Conservation (phyloP, 1,140 invertebrate species). For the Drosophila auraria region DNA sequence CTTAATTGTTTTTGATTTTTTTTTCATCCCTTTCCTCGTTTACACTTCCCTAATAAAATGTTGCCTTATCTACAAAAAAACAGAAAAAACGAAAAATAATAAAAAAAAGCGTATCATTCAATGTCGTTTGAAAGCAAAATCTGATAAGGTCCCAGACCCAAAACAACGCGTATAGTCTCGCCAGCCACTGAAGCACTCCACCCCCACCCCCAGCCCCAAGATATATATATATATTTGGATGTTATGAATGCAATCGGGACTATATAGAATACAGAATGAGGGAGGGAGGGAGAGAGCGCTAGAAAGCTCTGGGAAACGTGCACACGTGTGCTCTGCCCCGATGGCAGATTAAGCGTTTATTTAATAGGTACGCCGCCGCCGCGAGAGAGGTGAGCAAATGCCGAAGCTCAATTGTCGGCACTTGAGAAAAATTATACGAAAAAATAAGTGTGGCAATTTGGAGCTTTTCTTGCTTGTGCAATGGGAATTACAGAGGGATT, state of each 20-base stretch:
- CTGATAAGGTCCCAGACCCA: slow-evolving; percentile 65
- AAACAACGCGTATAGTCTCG: slow-evolving; percentile 46
- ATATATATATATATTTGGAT: slow-evolving; percentile 14
- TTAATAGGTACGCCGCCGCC: slow-evolving; percentile 8
- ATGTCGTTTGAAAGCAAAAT: slow-evolving; percentile 74
- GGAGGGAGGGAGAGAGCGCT: neutral
- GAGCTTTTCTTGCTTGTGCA: neutral
- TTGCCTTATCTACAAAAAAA: slow-evolving; percentile 42
- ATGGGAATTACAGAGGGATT: neutral
- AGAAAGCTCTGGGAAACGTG: slow-evolving; percentile 48
- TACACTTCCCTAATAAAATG: slow-evolving; percentile 26
- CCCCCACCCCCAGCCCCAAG: slow-evolving; percentile 5
- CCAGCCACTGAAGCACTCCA: slow-evolving; percentile 8
- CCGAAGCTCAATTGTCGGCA: slow-evolving; percentile 25
- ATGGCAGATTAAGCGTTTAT: slow-evolving; percentile 39
- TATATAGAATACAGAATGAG: slow-evolving; percentile 14
- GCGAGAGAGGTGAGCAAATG: slow-evolving; percentile 25
- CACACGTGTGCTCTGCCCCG: slow-evolving; percentile 36
- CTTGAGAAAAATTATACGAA: neutral
- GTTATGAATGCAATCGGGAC: slow-evolving; percentile 28
- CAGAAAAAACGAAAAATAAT: slow-evolving; percentile 20
- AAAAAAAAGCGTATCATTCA: slow-evolving; percentile 59
- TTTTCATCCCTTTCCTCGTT: slow-evolving; percentile 5
- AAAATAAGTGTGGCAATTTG: neutral
- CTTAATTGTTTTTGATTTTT: slow-evolving; percentile 11